phyloP scores from a whole-genome alignment of 1,140 invertebrate species.

The Musca vetustissima region DNA sequence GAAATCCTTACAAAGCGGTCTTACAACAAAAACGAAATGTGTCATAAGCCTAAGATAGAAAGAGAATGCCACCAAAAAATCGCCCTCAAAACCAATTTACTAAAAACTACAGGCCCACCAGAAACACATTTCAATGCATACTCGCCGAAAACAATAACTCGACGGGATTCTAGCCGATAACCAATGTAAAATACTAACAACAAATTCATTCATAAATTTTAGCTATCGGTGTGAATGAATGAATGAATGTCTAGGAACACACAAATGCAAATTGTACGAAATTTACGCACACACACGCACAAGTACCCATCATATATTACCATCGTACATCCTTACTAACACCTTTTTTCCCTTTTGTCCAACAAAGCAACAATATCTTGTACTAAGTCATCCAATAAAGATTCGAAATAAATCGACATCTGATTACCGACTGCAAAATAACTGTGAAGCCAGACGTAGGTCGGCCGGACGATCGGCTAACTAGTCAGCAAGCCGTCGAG shows the following conservation, averaged over 20 bases:
- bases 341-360: too few species aligned
- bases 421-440: not conserved
- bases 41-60: constrained; percentile 13
- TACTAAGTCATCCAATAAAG: not conserved
- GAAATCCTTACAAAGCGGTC: not conserved
- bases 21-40: not conserved
- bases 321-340: too few species aligned
- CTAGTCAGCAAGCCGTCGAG: too few species aligned
- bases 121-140: too few species aligned
- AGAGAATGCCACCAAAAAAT: not conserved
- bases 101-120: not conserved
- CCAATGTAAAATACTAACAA: not conserved
- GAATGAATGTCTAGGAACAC: too few species aligned
- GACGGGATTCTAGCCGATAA: not conserved
- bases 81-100: constrained; percentile 10
- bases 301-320: too few species aligned
- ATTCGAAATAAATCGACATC: constrained; percentile 12
- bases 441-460: too few species aligned
- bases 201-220: constrained; percentile 6
- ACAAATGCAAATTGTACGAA: too few species aligned
- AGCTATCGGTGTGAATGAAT: not conserved
- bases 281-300: too few species aligned
- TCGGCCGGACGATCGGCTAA: too few species aligned
- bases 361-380: not conserved
- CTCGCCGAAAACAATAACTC: not conserved